Evolutionary conservation across 1,140 invertebrate genomes (phyloP).

Genomic region (Dendrolimus punctatus): DNA sequence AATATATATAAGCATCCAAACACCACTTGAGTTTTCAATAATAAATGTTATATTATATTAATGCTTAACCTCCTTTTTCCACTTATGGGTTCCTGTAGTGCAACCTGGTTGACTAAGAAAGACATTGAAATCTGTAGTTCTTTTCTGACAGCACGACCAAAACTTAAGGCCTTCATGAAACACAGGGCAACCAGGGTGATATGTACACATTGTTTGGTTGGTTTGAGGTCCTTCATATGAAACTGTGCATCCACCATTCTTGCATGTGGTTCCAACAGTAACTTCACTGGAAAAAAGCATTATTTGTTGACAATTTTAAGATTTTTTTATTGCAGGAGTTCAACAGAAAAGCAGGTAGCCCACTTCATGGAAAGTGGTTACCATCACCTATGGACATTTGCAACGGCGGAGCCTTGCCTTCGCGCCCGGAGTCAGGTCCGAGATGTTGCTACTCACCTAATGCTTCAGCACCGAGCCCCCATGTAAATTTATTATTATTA

Average conservation of each 20-base stretch:
- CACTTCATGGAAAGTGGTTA: too few relatives aligned
- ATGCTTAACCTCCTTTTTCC: constrained; percentile 82
- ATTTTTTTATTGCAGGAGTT: too few relatives aligned
- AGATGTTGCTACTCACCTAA: too few relatives aligned
- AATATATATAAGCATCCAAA: too few relatives aligned
- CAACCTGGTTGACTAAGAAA: constrained; percentile 95
- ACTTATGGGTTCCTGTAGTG: constrained; percentile 86
- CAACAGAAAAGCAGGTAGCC: too few relatives aligned
- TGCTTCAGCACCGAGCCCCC: too few relatives aligned
- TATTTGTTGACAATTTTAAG: constrained; percentile 3
- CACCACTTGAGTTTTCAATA: too few relatives aligned
- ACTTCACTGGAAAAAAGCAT: constrained; percentile 38
- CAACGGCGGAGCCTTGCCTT: too few relatives aligned
- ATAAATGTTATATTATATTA: background rate
- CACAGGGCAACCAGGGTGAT: constrained; percentile 93
- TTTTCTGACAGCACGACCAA: constrained; percentile 96
- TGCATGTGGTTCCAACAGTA: constrained; percentile 87
- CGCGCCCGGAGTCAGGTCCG: too few relatives aligned
- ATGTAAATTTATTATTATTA: too few relatives aligned
- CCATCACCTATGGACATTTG: too few relatives aligned
- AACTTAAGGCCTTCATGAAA: constrained; percentile 99
- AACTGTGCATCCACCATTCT: constrained; percentile 88
- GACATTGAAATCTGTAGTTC: constrained; percentile 93
- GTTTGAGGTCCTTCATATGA: constrained; percentile 80
- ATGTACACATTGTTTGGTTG: constrained; percentile 79